Evolutionary conservation across 2,797 vertebrate genomes (phyloP).

Genomic region (Myoxocephalus aenaeus): DNA sequence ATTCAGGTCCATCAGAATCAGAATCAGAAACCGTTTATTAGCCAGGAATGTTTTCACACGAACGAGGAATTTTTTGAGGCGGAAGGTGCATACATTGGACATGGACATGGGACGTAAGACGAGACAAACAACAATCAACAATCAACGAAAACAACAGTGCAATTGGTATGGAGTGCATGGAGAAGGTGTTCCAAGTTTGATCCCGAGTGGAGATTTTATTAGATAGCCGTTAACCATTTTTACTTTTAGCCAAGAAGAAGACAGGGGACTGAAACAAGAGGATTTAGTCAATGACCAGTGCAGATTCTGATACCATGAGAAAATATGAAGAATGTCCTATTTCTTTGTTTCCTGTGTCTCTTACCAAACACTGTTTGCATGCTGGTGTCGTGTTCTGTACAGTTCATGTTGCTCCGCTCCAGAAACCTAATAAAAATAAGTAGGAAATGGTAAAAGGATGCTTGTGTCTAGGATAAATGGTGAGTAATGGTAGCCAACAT

Average conservation of each 20-base stretch:
- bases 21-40: too few relatives aligned
- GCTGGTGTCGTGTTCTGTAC: background rate
- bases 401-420: constrained; percentile 24
- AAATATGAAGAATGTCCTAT: constrained; percentile 16
- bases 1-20: too few relatives aligned
- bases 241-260: background rate
- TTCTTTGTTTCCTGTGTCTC: constrained; percentile 5
- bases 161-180: too few relatives aligned
- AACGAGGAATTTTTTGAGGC: too few relatives aligned
- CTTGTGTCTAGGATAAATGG: constrained; percentile 26
- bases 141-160: too few relatives aligned
- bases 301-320: background rate
- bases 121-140: too few relatives aligned
- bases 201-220: background rate
- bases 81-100: too few relatives aligned
- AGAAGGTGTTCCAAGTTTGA: background rate
- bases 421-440: constrained; percentile 50
- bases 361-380: constrained; percentile 33
- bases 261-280: background rate
- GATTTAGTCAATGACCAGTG: background rate
- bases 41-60: too few relatives aligned
- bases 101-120: too few relatives aligned
- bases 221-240: background rate
- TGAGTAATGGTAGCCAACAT: constrained; percentile 41
- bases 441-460: constrained; percentile 29